Evolutionary conservation across 2,113 vertebrate genomes (phyloP), one percentile per base, ranked within the genome.

Genomic region (Poecile atricapillus): DNA sequence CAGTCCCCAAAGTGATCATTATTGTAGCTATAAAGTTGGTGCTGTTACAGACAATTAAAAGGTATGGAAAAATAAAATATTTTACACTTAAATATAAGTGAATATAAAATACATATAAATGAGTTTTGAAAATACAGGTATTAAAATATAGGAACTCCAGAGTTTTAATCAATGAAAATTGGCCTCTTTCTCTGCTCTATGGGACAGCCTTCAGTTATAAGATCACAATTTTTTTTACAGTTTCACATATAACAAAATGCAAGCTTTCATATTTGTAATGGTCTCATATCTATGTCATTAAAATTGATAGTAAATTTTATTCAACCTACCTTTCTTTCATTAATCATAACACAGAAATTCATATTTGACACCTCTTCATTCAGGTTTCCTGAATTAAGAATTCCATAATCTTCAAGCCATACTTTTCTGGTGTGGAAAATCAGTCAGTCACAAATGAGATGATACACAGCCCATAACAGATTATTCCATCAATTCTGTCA

Each of bases 401-500:
- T 74, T 96, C 49, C 28, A 69, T 86, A 64, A 69, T 43, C 76
- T 73, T 23, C 65, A 62, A 89, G 67, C 28, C 67, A 92, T 55
- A 62, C 9, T 93, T 95, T 91, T 69, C 62, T 86, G 56, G 41
- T 50, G 28, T 93, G 25, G 83, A 90, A 87, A 95, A 90, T 91
- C 97, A 90, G 70, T 75, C 80, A 90, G 46, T 83, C 90, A 76
- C 78, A 94, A 93, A 83, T 64, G 73, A 63, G 44, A 85, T 67
- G 22, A 95, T 90, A 47, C 62, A 93, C 64, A 96, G 49, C 50
- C 73, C 43, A 53, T 56, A 96, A 93, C 50, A 90, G 89, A 93
- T 97, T 93, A 73, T 85, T 92, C 44, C 49, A 86, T 79, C 62
- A 76, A 60, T 95, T 94, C 78, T 76, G 53, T 90, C 91, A 96